Base-by-base conservation (phyloP, 2,797 vertebrate genomes). In the Enteromius afrohamiltoni region DNA sequence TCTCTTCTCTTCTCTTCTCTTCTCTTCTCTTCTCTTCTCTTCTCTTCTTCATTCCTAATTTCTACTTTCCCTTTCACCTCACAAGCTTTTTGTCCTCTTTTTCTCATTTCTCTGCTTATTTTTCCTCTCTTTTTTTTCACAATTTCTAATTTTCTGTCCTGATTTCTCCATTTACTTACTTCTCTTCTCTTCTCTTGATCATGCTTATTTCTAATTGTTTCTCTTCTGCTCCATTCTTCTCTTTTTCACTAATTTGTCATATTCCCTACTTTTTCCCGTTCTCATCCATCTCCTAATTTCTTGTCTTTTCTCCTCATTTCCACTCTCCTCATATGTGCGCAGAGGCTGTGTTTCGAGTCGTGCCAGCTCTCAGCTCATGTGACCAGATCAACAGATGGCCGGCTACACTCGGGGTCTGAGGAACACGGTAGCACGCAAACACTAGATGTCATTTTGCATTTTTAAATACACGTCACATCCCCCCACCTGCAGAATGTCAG, bases 301-400 rank as follows among this genome's bases (percentile, higher is more conserved):
- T 23, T 7, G 19, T 51, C 42, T 17, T 23, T 14, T 11, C 2
- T 6, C 34, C 68, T 40, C 1, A 17, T 51, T 34, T 68, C 9
- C 51, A 3, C 31, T 73, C 23, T 42, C 6, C 40, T 53, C 37
- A 14, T n/a, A 10, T 9, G 34, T 21, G 37, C 19, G 26, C 79
- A 60, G 90, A 95, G 94, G 94, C 93, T 91, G 93, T 94, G 94
- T 93, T 90, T 91, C 45, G 45, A 95, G 93, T 93, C 85, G 94
- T 96, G 96, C 95, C 95, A 96, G 94, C 89, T 90, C 91, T 91
- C 95, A 91, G 89, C 90, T 90, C 91, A 95, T 95, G 94, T 94
- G 95, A 95, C 95, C 94, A 92, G 91, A 90, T 92, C 91, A 95
- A 93, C 95, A 95, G 94, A 95, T 95, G 95, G 95, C 92, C 91